Evolutionary conservation across 2,888 invertebrate genomes (phyloP), one percentile per base, ranked within the genome.

Genomic region (Tipula unca): DNA sequence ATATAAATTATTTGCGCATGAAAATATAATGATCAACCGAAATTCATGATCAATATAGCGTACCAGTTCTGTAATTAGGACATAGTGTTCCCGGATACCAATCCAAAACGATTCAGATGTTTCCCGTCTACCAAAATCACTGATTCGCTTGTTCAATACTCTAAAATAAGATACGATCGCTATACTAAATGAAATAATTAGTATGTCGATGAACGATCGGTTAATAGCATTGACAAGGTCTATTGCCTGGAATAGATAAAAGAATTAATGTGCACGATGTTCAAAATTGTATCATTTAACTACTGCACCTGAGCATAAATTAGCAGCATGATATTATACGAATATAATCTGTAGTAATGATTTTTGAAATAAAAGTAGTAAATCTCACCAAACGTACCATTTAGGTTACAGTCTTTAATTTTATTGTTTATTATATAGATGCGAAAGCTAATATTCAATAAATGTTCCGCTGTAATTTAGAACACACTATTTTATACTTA

Each of bases 1-100:
- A 89, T 94, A 95, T 85, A 95, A 92, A 89, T 95, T 95, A 87
- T 93, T 94, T 20, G 93, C 90, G 87, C 94, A 95, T 0, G 95
- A 94, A 3, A 95, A 89, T 0, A 95, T 89, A 0, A 95, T 92
- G 86, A 95, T 90, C 13, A 92, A 91, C 1, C 94, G 93, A n/a
- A 95, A 91, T 83, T 93, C 91, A 3, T 90, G 89, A 88, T 95
- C 94, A 3, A 95, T 92, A 25, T 91, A 90, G 82, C 92, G 91
- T 0, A 95, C 93, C 35, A 95, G 90, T 14, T 92, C 91, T 0
- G 93, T 92, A 32, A 95, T 91, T 35, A 92, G 92, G 86, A 93
- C 93, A 87, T 94, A 94, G 87, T 95, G 94, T 87, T 92, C 92
- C 85, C 95, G 92, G 6, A 94, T 91, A 86, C 92, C 92, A 25